Conservation (phyloP, 2,888 invertebrate species). For the Watsonalla cultraria region DNA sequence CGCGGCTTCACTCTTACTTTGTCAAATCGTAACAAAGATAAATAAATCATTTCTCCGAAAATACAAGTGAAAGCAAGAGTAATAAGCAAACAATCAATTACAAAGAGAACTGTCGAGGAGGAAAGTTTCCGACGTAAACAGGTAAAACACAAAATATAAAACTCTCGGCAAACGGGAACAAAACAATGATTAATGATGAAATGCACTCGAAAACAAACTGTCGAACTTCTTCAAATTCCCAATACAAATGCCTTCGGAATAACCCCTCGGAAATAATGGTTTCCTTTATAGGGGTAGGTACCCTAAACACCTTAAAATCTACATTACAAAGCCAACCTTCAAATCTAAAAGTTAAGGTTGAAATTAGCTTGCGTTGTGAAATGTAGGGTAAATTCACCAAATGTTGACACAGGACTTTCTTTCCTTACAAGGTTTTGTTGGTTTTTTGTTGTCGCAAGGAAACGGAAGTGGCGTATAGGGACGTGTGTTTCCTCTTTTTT, state of each 20-base stretch:
- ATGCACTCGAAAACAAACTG: constrained; percentile 79
- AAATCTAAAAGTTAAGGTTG: fast-evolving
- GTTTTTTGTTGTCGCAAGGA: constrained; percentile 67
- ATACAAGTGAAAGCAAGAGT: constrained; percentile 19
- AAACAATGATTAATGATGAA: constrained; percentile 77
- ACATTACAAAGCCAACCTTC: constrained; percentile 23
- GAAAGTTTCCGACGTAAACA: constrained; percentile 54
- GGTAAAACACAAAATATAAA: constrained; percentile 71
- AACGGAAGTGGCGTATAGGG: constrained; percentile 68
- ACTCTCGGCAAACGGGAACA: constrained; percentile 55
- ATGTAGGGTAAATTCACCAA: constrained; percentile 41
- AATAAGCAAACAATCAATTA: constrained; percentile 68
- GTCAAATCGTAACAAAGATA: too few relatives aligned
- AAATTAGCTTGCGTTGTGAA: constrained; percentile 11
- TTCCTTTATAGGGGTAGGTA: constrained; percentile 55
- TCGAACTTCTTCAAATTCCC: constrained; percentile 78
- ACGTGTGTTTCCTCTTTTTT: constrained; percentile 74
- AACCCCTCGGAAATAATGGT: constrained; percentile 76
- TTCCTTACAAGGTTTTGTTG: constrained; percentile 51
- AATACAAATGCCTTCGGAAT: constrained; percentile 72
- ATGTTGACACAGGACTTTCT: constrained; percentile 61
- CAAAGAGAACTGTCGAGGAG: constrained; percentile 61
- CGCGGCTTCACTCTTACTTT: too few relatives aligned
- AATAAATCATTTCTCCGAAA: not conserved
- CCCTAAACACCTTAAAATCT: constrained; percentile 26